phyloP scores from a whole-genome alignment of 2,888 invertebrate genomes.

The Emmelina monodactyla region DNA sequence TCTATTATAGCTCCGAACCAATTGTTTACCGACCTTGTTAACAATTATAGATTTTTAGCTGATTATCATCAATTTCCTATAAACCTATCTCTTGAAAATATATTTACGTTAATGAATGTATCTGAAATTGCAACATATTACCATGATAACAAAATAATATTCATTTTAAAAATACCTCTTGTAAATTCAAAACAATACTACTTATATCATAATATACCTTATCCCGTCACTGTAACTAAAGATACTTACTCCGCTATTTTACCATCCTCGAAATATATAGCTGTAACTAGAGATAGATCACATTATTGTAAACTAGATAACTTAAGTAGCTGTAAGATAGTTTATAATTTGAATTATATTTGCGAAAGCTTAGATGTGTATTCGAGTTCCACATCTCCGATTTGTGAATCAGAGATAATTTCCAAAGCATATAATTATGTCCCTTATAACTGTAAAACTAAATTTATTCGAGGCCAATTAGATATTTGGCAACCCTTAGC shows the following conservation, averaged over 20 bases:
- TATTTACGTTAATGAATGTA: conserved; percentile 8
- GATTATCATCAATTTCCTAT: conserved; percentile 9
- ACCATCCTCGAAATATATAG: conserved; percentile 10
- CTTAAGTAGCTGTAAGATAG: conserved; percentile 9
- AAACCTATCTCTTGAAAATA: conserved; percentile 7
- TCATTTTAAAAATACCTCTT: conserved; percentile 6
- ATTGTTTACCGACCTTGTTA: conserved; percentile 9
- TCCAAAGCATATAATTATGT: conserved; percentile 6
- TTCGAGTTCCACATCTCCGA: conserved; percentile 5
- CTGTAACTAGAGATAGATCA: conserved; percentile 10
- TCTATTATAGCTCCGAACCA: conserved; percentile 10
- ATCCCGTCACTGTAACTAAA: conserved; percentile 1
- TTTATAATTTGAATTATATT: conserved; percentile 3
- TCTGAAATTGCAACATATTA: conserved; percentile 8
- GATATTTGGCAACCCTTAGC: conserved; percentile 8
- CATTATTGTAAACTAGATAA: conserved; percentile 8
- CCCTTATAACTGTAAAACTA: conserved; percentile 8
- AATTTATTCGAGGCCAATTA: conserved; percentile 5
- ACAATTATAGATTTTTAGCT: conserved; percentile 8
- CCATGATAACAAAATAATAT: conserved; percentile 8
- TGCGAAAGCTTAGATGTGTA: conserved; percentile 5
- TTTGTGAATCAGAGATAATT: conserved; percentile 10
- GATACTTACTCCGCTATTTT: conserved; percentile 7
- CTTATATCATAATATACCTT: conserved; percentile 7
- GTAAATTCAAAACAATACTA: conserved; percentile 2